phyloP scores from a whole-genome alignment of 2,113 vertebrate genomes.

The Galbula dea region DNA sequence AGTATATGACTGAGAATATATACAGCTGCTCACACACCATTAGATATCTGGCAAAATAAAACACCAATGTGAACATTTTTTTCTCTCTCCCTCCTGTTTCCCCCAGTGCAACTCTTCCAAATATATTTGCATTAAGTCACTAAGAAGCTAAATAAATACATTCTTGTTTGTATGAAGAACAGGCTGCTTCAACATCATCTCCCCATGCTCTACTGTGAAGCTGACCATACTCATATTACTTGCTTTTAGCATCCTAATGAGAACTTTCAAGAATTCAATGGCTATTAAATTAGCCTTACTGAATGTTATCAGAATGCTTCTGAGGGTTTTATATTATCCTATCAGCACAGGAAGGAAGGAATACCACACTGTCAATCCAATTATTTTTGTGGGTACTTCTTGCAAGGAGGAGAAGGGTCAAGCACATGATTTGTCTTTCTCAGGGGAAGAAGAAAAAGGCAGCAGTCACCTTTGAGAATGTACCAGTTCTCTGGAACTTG shows the following conservation, averaged over 20 bases:
- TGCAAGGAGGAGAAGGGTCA: background rate
- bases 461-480: background rate
- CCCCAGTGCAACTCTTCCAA: slow-evolving; percentile 11
- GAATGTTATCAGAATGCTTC: slow-evolving; percentile 31
- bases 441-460: background rate
- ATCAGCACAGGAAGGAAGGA: slow-evolving; percentile 10
- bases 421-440: background rate
- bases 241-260: slow-evolving; percentile 37
- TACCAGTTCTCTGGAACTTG: background rate
- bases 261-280: slow-evolving; percentile 46
- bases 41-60: slow-evolving; percentile 49
- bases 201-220: background rate
- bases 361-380: background rate
- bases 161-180: slow-evolving; percentile 5
- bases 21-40: slow-evolving; percentile 32
- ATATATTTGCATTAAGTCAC: slow-evolving; percentile 30
- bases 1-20: background rate
- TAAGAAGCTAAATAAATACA: slow-evolving; percentile 7
- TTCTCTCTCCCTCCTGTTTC: background rate
- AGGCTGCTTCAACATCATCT: background rate
- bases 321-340: background rate
- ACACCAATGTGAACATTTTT: background rate
- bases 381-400: background rate
- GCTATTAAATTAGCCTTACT: slow-evolving; percentile 29
- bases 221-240: slow-evolving; percentile 4